Evolutionary conservation across 2,888 invertebrate genomes (phyloP).

Genomic region (Pterostichus madidus): DNA sequence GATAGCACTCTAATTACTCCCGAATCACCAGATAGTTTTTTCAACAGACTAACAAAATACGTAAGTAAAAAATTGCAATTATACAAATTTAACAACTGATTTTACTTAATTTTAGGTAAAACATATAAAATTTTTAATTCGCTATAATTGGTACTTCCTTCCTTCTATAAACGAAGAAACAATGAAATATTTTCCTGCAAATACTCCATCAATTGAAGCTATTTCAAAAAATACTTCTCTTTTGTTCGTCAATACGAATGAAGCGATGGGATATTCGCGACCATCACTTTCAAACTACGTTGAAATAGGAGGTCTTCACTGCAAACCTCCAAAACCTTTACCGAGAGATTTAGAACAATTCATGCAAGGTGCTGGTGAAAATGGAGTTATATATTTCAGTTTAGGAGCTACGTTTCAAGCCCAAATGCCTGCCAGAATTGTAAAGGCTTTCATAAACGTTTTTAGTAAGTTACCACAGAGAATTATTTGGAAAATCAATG

Average conservation of each 20-base stretch:
- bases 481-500: slow-evolving; percentile 42
- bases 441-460: slow-evolving; percentile 27
- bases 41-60: slow-evolving; percentile 37
- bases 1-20: background rate
- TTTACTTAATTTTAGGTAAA: slow-evolving; percentile 32
- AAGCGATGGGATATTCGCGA: slow-evolving; percentile 25
- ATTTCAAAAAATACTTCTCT: slow-evolving; percentile 34
- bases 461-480: slow-evolving; percentile 39
- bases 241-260: slow-evolving; percentile 22
- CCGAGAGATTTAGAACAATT: slow-evolving; percentile 39
- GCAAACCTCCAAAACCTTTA: slow-evolving; percentile 42
- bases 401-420: slow-evolving; percentile 41
- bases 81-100: background rate
- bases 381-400: slow-evolving; percentile 53
- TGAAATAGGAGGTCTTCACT: slow-evolving; percentile 43
- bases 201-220: slow-evolving; percentile 25
- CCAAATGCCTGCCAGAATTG: background rate
- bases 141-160: slow-evolving; percentile 6
- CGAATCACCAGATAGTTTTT: slow-evolving; percentile 26
- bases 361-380: slow-evolving; percentile 30
- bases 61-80: slow-evolving; percentile 18
- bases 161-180: slow-evolving; percentile 24
- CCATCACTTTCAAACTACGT: slow-evolving; percentile 31
- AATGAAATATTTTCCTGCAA: slow-evolving; percentile 30
- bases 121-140: background rate